Conservation (phyloP, 1,140 invertebrate genomes). For the Caerostris darwini region DNA sequence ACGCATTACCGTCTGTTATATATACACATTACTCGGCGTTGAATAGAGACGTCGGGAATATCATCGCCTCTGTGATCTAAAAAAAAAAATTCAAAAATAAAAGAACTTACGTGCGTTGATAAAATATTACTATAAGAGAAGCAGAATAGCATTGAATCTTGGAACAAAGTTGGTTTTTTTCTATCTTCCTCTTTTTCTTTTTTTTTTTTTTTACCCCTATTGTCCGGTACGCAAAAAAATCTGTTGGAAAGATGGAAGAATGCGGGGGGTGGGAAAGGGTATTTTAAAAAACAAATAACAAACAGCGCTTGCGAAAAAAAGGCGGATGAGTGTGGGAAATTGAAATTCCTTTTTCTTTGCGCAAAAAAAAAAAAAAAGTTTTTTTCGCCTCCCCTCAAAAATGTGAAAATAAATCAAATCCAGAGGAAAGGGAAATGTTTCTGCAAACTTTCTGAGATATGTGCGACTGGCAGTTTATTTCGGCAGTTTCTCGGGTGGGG, state of each 20-base stretch:
- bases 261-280: neutral
- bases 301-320: neutral
- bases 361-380: neutral
- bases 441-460: constrained; percentile 18
- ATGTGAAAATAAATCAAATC: constrained; percentile 57
- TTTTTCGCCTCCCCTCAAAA: neutral
- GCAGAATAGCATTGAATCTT: neutral
- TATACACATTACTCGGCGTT: constrained; percentile 9
- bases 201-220: too few species aligned
- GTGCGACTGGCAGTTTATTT: constrained; percentile 29
- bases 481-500: neutral
- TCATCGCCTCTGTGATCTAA: neutral
- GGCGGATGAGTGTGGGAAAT: constrained; percentile 27
- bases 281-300: constrained; percentile 29
- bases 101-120: neutral
- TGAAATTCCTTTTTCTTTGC: constrained; percentile 40
- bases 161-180: neutral
- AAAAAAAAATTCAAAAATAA: neutral
- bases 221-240: neutral
- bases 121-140: neutral
- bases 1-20: neutral
- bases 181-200: neutral
- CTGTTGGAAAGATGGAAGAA: neutral
- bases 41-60: constrained; percentile 37
- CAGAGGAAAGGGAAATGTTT: constrained; percentile 49